Base-by-base conservation (phyloP, 35 echinoderm and acorn worm species). In the Amphiura filiformis region DNA sequence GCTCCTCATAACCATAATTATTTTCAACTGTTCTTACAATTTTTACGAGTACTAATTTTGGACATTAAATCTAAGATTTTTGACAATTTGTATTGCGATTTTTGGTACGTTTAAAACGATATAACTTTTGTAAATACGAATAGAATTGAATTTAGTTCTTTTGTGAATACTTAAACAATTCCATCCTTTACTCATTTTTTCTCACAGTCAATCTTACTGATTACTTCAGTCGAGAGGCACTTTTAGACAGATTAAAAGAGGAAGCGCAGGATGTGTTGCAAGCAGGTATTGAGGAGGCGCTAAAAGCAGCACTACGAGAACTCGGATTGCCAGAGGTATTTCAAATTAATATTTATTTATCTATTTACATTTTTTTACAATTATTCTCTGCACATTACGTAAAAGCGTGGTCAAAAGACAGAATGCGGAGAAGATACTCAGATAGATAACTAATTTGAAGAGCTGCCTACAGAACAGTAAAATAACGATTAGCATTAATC, bases 171-270 rank as follows among this genome's bases (percentile, higher is more conserved):
- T 20, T 52, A 11, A 52, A 52, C 20, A 20, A 11, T 11, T 52
- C 20, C 20, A 11, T 11, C 20, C 20, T 52, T 11, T 11, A 52
- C 7, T 11, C 7, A 52, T 15, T 36, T 12, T 80, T 0, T 83
- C 18, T 83, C 30, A 47, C 52, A 83, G 81, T 83, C 18, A 47
- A 83, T 47, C 5, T 83, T 17, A 33, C 34, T 22, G 81, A 83
- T 39, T 83, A 83, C 20, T 83, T 83, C 13, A 44, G 26, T 31
- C 39, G 81, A 31, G 81, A 23, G 31, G 31, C 0, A 13, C 0
- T 83, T 1, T 47, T 47, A 34, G 52, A 32, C 26, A 22, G 34
- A 5, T 11, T 61, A 31, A 61, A 83, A 35, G 18, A n/a, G 5
- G 34, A 39, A 13, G 81, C 39, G 22, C 38, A 83, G 31, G 39